Evolutionary conservation across 1,140 invertebrate species (phyloP).

Genomic region (Phocides pigmalion): DNA sequence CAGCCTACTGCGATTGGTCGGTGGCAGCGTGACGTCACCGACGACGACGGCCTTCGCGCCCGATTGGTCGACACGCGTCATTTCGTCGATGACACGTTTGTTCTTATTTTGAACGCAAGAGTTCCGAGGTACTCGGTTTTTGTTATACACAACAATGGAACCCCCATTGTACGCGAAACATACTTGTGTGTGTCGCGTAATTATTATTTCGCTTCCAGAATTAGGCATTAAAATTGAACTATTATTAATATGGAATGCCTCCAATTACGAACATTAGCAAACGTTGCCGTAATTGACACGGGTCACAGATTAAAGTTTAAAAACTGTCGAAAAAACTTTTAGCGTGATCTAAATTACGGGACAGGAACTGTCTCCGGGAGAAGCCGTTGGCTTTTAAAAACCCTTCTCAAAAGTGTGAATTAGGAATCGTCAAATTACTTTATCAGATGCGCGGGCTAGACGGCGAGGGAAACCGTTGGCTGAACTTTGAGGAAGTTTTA

Average conservation of each 20-base stretch:
- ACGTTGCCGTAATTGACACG: conserved; percentile 28
- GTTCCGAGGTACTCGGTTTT: conserved; percentile 69
- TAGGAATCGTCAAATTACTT: conserved; percentile 77
- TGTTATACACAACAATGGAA: conserved; percentile 64
- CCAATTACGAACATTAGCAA: background rate
- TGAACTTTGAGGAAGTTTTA: conserved; percentile 76
- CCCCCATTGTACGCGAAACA: conserved; percentile 41
- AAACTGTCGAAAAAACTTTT: conserved; percentile 49
- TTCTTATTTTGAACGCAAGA: conserved; percentile 80
- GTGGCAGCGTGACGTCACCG: conserved; percentile 71
- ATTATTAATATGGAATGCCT: background rate
- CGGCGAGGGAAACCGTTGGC: conserved; percentile 51
- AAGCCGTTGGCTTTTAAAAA: conserved; percentile 71
- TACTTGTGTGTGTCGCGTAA: conserved; percentile 18
- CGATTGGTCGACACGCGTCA: conserved; percentile 82
- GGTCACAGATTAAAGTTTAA: conserved; percentile 60
- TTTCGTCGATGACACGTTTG: conserved; percentile 82
- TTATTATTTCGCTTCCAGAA: conserved; percentile 28
- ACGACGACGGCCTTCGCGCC: conserved; percentile 77
- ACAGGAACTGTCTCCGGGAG: conserved; percentile 45
- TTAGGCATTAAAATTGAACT: conserved; percentile 3
- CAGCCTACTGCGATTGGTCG: conserved; percentile 69
- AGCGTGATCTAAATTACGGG: conserved; percentile 65
- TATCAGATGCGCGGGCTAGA: conserved; percentile 68
- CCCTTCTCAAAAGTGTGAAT: conserved; percentile 77